Evolutionary conservation across 1,140 invertebrate species (phyloP), one percentile per base, ranked within the genome.

Genomic region (Bathynomus jamesi): DNA sequence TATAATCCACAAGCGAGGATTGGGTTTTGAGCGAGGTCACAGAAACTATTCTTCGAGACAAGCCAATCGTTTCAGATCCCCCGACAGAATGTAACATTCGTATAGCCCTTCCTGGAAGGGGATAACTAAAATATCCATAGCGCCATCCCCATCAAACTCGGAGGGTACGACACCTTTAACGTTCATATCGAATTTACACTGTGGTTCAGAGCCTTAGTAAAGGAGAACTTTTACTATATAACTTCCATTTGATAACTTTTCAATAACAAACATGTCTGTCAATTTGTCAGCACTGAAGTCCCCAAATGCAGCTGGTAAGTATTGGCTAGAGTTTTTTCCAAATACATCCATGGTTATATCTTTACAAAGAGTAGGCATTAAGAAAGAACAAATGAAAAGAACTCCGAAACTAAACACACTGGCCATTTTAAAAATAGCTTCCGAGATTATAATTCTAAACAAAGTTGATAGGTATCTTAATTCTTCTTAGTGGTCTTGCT

Each of bases 211-310:
- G 31, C 68, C 69, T 24, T 24, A 95, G 80, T 62, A 93, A 82
- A 0, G 92, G 40, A 92, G 83, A 53, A 95, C 88, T 80, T 90
- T 83, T 8, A 93, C 78, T 0, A 86, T 86, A 77, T 81, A 86
- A n/a, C 84, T 86, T 72, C 87, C 82, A 70, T 89, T 84, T 71
- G 85, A 64, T n/a, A n/a, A n/a, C 30, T 66, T 61, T 31, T 79
- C 85, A 13, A 96, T 84, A 25, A 94, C 86, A 82, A 98, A 96
- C 17, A 97, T 86, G 82, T 98, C 96, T 0, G 94, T 97, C 28
- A 94, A 81, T 84, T 96, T 95, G 82, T 99, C 95, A 0, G 93
- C 93, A 84, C 98, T 94, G 78, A 97, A 98, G 81, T 98, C 95
- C 4, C 94, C 95, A 85, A 97, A 99, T 2, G 95, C 95, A 64